Percentiles rank a stretch among this genome's conserved stretches.
phyloP scores from a whole-genome alignment of 2,113 vertebrate genomes.

The Hippocampus barbouri region DNA sequence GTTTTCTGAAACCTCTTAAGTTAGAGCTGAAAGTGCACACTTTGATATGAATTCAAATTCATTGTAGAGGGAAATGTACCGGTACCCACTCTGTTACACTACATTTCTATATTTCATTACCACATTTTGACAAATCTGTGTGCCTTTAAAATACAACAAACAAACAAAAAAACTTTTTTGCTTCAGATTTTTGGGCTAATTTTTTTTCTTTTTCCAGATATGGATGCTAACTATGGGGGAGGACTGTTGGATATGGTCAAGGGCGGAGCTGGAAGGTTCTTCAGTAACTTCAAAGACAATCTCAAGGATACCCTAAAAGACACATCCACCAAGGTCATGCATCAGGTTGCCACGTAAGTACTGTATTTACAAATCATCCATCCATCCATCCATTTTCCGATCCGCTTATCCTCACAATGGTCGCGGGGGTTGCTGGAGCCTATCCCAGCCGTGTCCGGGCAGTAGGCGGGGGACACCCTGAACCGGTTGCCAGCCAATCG shows the following conservation, averaged over 20 bases:
- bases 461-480: too few species aligned
- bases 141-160: too few species aligned
- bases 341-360: slow-evolving; percentile 91
- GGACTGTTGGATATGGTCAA: slow-evolving; percentile 97
- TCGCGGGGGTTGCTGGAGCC: too few species aligned
- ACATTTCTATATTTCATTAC: too few species aligned
- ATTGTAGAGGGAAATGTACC: neutral
- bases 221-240: slow-evolving; percentile 89
- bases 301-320: slow-evolving; percentile 97
- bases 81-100: neutral
- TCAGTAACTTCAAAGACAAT: slow-evolving; percentile 98
- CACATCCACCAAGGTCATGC: slow-evolving; percentile 96
- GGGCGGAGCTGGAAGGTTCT: slow-evolving; percentile 94
- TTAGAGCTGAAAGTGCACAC: neutral
- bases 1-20: neutral
- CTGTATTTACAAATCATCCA: neutral
- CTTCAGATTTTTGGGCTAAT: slow-evolving; percentile 11
- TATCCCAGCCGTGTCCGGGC: too few species aligned
- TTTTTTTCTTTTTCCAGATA: slow-evolving; percentile 79
- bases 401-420: too few species aligned
- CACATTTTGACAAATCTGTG: too few species aligned
- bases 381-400: too few species aligned
- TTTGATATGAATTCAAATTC: neutral
- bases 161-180: neutral
- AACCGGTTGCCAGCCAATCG: too few species aligned